phyloP scores from a whole-genome alignment of 2,797 vertebrate genomes.

The Passerculus sandwichensis region DNA sequence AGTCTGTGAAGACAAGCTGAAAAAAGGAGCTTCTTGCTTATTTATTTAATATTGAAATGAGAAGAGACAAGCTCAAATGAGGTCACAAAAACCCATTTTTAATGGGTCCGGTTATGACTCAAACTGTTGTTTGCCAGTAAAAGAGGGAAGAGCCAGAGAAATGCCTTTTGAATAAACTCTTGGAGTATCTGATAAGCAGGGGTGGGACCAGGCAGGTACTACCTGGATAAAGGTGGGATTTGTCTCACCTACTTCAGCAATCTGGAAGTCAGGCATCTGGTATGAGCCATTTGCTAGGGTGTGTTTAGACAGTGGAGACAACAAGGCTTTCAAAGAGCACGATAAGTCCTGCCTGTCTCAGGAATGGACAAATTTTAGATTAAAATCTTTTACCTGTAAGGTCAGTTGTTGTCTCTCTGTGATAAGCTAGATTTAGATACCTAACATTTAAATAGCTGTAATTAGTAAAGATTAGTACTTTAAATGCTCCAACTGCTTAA shows the following conservation, averaged over 20 bases:
- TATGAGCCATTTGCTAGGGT: not conserved
- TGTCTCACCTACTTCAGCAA: not conserved
- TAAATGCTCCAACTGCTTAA: not conserved
- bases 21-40: not conserved
- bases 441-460: not conserved
- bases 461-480: not conserved
- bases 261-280: not conserved
- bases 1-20: not conserved
- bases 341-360: not conserved
- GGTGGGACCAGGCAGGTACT: not conserved
- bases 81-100: not conserved
- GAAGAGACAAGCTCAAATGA: not conserved
- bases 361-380: not conserved
- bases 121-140: not conserved
- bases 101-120: not conserved
- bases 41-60: not conserved
- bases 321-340: not conserved
- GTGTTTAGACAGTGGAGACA: not conserved
- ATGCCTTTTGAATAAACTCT: not conserved
- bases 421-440: not conserved
- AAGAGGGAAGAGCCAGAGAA: not conserved
- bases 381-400: not conserved
- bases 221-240: not conserved
- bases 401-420: not conserved
- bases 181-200: not conserved